Evolutionary conservation across 1,140 invertebrate species (phyloP).

Genomic region (Gonatopus flavifemur): DNA sequence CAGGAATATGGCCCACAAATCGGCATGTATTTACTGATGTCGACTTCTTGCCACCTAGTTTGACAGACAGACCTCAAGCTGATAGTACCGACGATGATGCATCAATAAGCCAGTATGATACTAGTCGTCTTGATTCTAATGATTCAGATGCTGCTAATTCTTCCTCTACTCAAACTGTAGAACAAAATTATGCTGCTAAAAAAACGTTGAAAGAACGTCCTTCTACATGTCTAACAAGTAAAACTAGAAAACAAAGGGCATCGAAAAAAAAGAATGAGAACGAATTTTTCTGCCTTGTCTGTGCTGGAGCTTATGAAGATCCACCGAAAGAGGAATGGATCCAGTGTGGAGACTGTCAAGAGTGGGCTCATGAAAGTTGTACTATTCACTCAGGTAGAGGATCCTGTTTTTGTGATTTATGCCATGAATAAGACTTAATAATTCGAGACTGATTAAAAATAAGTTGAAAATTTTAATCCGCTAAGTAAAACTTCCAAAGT

Average conservation of each 20-base stretch:
- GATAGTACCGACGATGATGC: background rate
- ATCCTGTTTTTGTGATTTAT: constrained; percentile 4
- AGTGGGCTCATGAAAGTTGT: constrained; percentile 13
- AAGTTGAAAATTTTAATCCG: too few relatives aligned
- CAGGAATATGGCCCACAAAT: constrained; percentile 45
- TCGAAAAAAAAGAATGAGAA: constrained; percentile 5
- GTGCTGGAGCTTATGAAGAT: background rate
- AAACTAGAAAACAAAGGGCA: constrained; percentile 4
- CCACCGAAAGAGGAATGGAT: constrained; percentile 15
- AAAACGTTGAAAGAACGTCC: constrained; percentile 1
- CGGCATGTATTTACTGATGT: constrained; percentile 41
- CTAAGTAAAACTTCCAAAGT: too few relatives aligned
- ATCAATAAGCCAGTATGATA: background rate
- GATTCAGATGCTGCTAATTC: background rate
- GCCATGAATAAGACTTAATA: constrained; percentile 6
- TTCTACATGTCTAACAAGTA: background rate
- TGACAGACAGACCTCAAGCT: background rate
- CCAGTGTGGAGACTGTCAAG: constrained; percentile 8
- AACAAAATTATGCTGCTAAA: background rate
- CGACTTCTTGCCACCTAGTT: constrained; percentile 17
- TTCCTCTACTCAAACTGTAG: background rate
- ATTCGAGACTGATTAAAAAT: constrained; percentile 2
- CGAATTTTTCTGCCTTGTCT: constrained; percentile 6
- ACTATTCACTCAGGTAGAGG: constrained; percentile 5
- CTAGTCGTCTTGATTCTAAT: background rate